Conservation (phyloP, 1,140 invertebrate species). For the Spodoptera litura region DNA sequence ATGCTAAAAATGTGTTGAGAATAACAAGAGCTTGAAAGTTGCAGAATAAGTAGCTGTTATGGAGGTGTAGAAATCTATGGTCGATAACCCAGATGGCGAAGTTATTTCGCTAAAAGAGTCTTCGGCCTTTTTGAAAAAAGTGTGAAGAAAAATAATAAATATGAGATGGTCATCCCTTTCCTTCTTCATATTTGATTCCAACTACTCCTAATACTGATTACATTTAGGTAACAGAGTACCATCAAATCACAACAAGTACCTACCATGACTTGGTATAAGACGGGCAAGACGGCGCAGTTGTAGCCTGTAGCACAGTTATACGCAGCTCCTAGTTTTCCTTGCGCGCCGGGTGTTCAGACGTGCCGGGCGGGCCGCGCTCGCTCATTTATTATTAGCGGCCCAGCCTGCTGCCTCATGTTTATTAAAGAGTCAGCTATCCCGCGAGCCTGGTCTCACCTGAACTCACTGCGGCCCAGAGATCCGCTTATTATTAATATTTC, state of each 20-base stretch:
- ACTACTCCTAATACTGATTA: no score
- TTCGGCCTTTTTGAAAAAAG: no score
- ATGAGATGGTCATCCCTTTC: neutral
- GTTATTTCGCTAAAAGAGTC: no score
- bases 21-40: no score
- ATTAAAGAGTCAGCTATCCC: conserved; percentile 64
- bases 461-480: conserved; percentile 49
- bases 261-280: conserved; percentile 1
- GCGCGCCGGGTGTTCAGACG: conserved; percentile 42
- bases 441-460: conserved; percentile 60
- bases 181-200: neutral
- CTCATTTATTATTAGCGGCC: conserved; percentile 72
- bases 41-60: no score
- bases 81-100: no score
- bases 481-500: conserved; percentile 59
- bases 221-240: conserved; percentile 18
- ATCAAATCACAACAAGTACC: conserved; percentile 38
- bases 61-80: no score
- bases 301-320: conserved; percentile 36
- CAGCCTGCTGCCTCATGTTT: conserved; percentile 65
- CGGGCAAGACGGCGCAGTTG: conserved; percentile 13
- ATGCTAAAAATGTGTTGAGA: no score
- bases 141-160: no score
- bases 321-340: conserved; percentile 37
- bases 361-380: conserved; percentile 52